Base-by-base conservation (phyloP, 1,140 invertebrate genomes). In the Oedothorax gibbosus region DNA sequence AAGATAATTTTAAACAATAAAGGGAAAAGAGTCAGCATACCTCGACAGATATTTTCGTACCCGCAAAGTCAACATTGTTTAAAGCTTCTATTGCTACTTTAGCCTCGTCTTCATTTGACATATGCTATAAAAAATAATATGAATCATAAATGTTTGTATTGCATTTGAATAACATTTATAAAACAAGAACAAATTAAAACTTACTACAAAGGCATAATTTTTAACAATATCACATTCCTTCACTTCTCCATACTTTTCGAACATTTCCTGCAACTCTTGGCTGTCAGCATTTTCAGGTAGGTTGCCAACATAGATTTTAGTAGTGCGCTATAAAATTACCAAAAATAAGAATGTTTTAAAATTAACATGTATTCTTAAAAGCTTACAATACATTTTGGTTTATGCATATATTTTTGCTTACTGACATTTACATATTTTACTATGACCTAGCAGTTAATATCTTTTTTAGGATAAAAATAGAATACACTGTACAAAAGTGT, bases 161-260 rank as follows among this genome's bases (percentile, higher is more conserved):
- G 35, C 35, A 35, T 2, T 35, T 35, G 35, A 1, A 35, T 35
- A n/a, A 5, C 35, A 2, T 35, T 2, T 5, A 35, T 35, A 35
- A 35, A 35, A 35, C 11, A 56, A 72, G 50, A 51, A 2, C 2
- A 66, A 53, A 49, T 4, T 20, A 79, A 68, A 60, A 91, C 93
- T 93, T 90, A 94, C 93, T 89, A 98, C 96, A 93, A 98, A 98
- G 88, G 96, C 97, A 94, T 97, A 98, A 92, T 98, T 98, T 92
- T 96, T 96, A 85, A 98, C 95, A 89, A 98, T 96, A 92, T 97
- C 97, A 91, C 97, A 98, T 92, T 98, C 97, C 86, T 97, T 94
- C 88, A 98, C 96, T 91, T 95, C 96, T 89, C 97, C 97, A 94
- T 95, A 97, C 90, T 97, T 96, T 91, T 97, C 96, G 92, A 98